Evolutionary conservation across 2,113 vertebrate species (phyloP), one percentile per base, ranked within the genome.

Genomic region (Mola mola): DNA sequence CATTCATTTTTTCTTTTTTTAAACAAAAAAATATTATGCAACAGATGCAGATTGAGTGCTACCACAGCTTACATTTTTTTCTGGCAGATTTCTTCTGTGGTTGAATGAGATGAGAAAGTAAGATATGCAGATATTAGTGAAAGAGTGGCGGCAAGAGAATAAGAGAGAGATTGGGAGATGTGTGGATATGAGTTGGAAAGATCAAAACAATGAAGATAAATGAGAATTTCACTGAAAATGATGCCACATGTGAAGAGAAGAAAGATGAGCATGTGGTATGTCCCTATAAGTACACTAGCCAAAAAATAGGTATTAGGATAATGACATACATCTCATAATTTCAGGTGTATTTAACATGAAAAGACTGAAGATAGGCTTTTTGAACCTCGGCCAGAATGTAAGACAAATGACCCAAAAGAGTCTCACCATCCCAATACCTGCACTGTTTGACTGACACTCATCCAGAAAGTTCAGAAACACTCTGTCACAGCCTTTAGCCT

Each of bases 381-480:
- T 36, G 13, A 48, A 42, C 17, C 21, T 51, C 0, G 2, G 24
- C 15, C 5, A 37, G 13, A 38, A 40, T 20, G 3, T 24, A 13
- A 0, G 11, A 42, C 21, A 42, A 34, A 48, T 55, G 5, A 36
- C 25, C 42, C 19, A 15, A 25, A 33, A 10, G 10, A 17, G 13
- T 17, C 6, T 53, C 43, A 43, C 33, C 76, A 34, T 72, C 52
- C 66, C 19, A 59, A 67, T 67, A 75, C 65, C 74, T 61, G 26
- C 20, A 52, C 5, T 12, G 33, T 72, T 41, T 64, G 50, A 73
- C 36, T 36, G 31, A 44, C 6, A 37, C 44, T 12, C 15, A 2
- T 63, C 6, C 3, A 47, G 22, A 36, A 57, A 55, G 44, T 21
- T 60, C 62, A 62, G 61, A 57, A 68, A 60, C 62, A 73, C 42